These are phyloP conservation scores for Melieria omissa DNA, from an alignment of 2,888 invertebrate species.

Conservation along the genomic window DNA sequence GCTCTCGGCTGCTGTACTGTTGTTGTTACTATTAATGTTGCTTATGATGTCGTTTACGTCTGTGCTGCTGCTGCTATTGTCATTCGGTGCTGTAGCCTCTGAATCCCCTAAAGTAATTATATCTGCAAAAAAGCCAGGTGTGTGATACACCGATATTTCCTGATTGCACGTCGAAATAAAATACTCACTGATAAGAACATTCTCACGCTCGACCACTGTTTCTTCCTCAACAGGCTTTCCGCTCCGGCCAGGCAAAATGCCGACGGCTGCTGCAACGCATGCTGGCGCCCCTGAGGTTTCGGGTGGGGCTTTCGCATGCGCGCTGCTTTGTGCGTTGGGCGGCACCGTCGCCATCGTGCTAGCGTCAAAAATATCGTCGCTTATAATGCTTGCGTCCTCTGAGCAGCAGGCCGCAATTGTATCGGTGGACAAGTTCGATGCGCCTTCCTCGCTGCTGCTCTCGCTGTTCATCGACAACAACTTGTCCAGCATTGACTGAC, in stretches of 20 bases:
- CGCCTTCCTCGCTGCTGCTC: constrained; percentile 61
- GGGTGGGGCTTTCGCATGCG: constrained; percentile 24
- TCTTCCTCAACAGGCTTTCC: constrained; percentile 11
- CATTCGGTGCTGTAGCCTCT: constrained; percentile 8
- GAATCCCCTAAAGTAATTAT: constrained; percentile 50
- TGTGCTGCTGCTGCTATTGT: constrained; percentile 21
- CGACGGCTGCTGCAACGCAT: background rate
- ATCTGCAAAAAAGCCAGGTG: constrained; percentile 43
- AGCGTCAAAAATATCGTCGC: constrained; percentile 60
- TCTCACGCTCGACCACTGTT: constrained; percentile 9
- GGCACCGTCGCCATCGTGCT: constrained; percentile 37
- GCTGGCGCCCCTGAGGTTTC: constrained; percentile 11
- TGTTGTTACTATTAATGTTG: constrained; percentile 49
- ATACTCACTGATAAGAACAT: background rate
- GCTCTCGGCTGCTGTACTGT: background rate
- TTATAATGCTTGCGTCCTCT: constrained; percentile 62
- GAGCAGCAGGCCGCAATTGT: constrained; percentile 60
- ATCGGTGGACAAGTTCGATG: constrained; percentile 62
- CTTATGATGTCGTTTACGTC: constrained; percentile 52
- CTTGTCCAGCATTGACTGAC: constrained; percentile 64
- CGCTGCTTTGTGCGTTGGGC: constrained; percentile 2
- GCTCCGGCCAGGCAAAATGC: constrained; percentile 1
- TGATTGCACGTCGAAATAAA: background rate
- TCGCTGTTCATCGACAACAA: constrained; percentile 64
- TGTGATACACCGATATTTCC: too few species aligned